Percentiles rank a stretch among this genome's conserved stretches.
phyloP scores from a whole-genome alignment of 2,888 invertebrate genomes.

The Dryocosmus kuriphilus region DNA sequence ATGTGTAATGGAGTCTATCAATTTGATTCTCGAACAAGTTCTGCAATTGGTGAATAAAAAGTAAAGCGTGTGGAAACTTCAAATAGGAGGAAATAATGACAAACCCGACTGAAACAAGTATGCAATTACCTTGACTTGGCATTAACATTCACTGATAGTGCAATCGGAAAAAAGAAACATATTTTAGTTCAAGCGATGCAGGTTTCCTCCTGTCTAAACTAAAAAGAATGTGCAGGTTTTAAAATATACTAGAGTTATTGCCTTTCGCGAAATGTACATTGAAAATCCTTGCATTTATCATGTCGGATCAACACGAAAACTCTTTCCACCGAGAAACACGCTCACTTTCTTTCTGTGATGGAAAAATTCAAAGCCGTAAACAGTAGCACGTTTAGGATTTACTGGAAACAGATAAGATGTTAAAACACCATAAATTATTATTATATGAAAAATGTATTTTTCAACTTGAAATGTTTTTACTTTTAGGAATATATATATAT shows the following conservation, averaged over 20 bases:
- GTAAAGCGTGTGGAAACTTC: neutral
- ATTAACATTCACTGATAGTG: neutral
- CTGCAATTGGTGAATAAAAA: neutral
- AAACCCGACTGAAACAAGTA: neutral
- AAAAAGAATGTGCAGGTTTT: neutral
- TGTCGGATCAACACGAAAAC: conserved; percentile 18
- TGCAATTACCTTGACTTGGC: neutral
- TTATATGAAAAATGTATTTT: neutral
- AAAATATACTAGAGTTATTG: neutral
- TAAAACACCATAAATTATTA: neutral
- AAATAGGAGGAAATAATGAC: neutral
- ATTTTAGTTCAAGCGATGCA: neutral
- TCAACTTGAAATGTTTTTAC: neutral
- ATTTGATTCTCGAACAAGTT: no score
- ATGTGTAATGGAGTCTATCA: neutral
- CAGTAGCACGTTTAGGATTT: neutral
- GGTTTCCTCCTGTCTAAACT: neutral
- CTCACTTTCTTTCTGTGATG: conserved; percentile 11
- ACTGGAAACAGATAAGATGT: neutral
- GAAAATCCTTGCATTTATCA: conserved; percentile 17
- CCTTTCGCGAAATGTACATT: conserved; percentile 15
- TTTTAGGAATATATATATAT: no score
- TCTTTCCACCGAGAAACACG: neutral
- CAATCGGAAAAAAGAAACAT: neutral
- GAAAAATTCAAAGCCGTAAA: conserved; percentile 6